Base-by-base conservation (phyloP, 2,888 invertebrate species). In the Idaea dimidiata region DNA sequence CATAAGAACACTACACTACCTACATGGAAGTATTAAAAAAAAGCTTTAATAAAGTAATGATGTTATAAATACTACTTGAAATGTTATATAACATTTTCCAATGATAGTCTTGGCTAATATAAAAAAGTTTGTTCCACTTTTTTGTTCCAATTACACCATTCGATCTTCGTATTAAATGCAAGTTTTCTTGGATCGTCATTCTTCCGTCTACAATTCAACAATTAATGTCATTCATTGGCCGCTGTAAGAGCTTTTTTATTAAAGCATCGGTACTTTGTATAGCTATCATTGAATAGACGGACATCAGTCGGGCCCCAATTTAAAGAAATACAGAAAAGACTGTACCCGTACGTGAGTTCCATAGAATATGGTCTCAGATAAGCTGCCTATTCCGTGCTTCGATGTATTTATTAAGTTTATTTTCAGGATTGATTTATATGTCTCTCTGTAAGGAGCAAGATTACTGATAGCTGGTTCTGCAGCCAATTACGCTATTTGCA, bases 161-260 rank as follows among this genome's bases (percentile, higher is more conserved):
- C 43, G 43, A 10, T 43, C 43, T 43, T 43, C 43, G 43, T 43
- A 43, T 8, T 14, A 43, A 43, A 43, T 14, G 43, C 10, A 14
- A 8, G 43, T 14, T 43, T 43, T 43, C 14, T 43, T 43, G 43
- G 43, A 14, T 14, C 43, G 14, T 43, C 43, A 43, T 43, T 43
- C 43, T 43, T 43, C 43, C 43, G 43, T 43, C 43, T 14, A 43
- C 43, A 43, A 14, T 43, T 43, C 8, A 43, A 43, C 43, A 43
- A 43, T 43, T 43, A 43, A 43, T 43, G 43, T 43, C 43, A 43
- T 43, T 43, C 10, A 43, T 43, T 43, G 43, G 14, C 10, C 43
- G 43, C 10, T 43, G 10, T 10, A 43, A 43, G 43, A 43, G 43
- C 43, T 43, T 43, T 43, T 66, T 43, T 43, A 43, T 43, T 43